A percentile compares a stretch with the other conserved stretches of the same genome.
Conservation (phyloP, 92 coral and sea anemone genomes). For the Siderastrea radians region DNA sequence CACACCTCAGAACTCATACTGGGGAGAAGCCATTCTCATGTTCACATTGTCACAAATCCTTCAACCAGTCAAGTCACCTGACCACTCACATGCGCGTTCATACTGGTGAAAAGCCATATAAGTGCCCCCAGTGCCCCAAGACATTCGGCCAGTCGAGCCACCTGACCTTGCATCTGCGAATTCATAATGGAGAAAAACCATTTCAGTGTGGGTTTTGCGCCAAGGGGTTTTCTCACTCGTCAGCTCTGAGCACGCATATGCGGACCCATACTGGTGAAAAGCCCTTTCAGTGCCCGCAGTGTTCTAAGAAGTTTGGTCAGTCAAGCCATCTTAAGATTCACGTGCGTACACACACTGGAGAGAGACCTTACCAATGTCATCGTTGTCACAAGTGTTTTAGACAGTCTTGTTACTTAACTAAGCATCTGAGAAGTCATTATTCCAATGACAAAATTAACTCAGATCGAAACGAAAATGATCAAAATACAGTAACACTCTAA, state of each 20-base stretch:
- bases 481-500: too few species aligned
- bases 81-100: slow-evolving; percentile 57
- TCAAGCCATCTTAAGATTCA: slow-evolving; percentile 65
- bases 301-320: slow-evolving; percentile 63
- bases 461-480: too few species aligned
- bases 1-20: slow-evolving; percentile 53
- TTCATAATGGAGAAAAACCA: slow-evolving; percentile 59
- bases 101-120: slow-evolving; percentile 46
- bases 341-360: slow-evolving; percentile 52
- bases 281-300: slow-evolving; percentile 63
- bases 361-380: slow-evolving; percentile 53
- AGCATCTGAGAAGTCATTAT: slow-evolving; percentile 41
- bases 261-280: slow-evolving; percentile 71
- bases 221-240: slow-evolving; percentile 54
- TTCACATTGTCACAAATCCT: slow-evolving; percentile 44
- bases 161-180: slow-evolving; percentile 62
- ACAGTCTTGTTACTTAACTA: slow-evolving; percentile 49
- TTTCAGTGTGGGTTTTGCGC: slow-evolving; percentile 53
- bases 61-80: slow-evolving; percentile 57
- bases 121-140: slow-evolving; percentile 63
- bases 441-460: not conserved
- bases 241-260: slow-evolving; percentile 59
- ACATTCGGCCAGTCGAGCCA: slow-evolving; percentile 59
- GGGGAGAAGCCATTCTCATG: slow-evolving; percentile 59
- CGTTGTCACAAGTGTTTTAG: slow-evolving; percentile 49